phyloP scores from a whole-genome alignment of 1,140 invertebrate species.

The Eriocheir sinensis region DNA sequence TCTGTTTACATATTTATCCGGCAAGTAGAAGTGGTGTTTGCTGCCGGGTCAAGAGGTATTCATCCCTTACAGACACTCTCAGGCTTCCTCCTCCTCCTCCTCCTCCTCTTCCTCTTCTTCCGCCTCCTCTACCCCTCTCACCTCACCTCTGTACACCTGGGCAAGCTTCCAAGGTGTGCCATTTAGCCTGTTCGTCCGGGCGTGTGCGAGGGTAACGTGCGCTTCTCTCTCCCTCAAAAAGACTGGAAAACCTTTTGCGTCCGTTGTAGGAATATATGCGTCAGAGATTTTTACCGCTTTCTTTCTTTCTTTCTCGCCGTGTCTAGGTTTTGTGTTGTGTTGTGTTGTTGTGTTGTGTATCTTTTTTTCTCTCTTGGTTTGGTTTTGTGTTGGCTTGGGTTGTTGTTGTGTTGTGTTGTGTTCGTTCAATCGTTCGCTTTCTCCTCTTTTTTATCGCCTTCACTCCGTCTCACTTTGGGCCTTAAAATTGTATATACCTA shows the following conservation, averaged over 20 bases:
- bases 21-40: background rate
- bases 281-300: background rate
- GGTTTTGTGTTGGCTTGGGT: no score
- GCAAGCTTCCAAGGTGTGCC: background rate
- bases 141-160: background rate
- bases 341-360: background rate
- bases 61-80: no score
- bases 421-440: no score
- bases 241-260: background rate
- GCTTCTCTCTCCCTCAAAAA: background rate
- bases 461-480: no score
- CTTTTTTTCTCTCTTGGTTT: background rate
- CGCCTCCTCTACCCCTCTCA: background rate
- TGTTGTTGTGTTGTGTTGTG: no score
- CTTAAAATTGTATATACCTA: no score
- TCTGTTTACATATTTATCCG: background rate
- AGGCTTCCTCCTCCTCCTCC: no score
- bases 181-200: conserved; percentile 12
- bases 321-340: background rate
- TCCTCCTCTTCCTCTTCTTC: no score
- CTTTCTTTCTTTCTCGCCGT: background rate
- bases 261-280: background rate
- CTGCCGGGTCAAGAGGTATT: background rate
- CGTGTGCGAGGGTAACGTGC: background rate
- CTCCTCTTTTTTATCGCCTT: no score